A percentile compares a stretch with the other conserved stretches of the same genome.
phyloP scores from a whole-genome alignment of 1,140 invertebrate genomes.

The Camponotus vicinus region DNA sequence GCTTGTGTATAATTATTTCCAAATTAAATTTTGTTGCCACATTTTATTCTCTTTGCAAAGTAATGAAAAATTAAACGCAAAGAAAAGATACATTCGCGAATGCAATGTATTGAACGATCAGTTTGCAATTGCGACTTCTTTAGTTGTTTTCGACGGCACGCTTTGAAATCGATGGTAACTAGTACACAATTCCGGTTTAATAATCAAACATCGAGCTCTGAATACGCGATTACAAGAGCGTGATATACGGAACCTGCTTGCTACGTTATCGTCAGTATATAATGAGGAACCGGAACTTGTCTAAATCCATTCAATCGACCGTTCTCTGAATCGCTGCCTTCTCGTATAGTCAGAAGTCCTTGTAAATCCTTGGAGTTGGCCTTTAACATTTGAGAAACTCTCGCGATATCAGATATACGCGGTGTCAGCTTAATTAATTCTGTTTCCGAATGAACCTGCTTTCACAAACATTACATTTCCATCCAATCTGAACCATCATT shows the following conservation, averaged over 20 bases:
- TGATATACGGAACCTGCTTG: background rate
- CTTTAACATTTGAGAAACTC: constrained; percentile 35
- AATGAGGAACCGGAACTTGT: constrained; percentile 26
- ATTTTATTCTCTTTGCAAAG: background rate
- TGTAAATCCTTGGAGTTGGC: constrained; percentile 54
- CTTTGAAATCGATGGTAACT: background rate
- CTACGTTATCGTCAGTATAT: background rate
- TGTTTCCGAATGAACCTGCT: constrained; percentile 12
- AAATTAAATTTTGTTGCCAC: background rate
- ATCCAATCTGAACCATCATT: background rate
- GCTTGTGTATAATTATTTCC: background rate
- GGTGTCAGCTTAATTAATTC: constrained; percentile 48
- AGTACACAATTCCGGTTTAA: background rate
- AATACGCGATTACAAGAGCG: background rate
- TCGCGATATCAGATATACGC: constrained; percentile 30
- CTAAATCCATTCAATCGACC: constrained; percentile 21
- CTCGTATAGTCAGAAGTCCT: constrained; percentile 21
- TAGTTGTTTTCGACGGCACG: background rate
- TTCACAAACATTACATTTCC: constrained; percentile 6
- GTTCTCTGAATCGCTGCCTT: constrained; percentile 22
- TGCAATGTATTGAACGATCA: background rate
- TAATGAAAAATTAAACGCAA: background rate
- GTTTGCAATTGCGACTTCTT: background rate
- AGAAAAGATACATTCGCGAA: background rate
- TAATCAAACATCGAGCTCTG: background rate